Base-by-base conservation (phyloP, 1,140 invertebrate genomes). In the Pemphigus obesinymphae region DNA sequence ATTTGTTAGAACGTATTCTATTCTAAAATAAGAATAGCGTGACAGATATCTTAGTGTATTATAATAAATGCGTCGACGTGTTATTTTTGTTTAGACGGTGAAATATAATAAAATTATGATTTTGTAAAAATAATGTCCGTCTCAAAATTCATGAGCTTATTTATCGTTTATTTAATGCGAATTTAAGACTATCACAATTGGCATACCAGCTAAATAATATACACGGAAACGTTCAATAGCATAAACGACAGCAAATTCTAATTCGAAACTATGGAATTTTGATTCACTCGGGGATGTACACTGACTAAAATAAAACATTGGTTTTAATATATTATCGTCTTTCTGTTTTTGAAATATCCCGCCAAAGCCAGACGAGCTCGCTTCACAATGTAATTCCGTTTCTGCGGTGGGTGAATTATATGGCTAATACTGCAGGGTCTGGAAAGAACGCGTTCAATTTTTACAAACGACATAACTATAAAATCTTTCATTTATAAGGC, bases 111-210 rank as follows among this genome's bases (percentile, higher is more conserved):
- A 81, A 78, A 23, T 37, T 13, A 15, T 55, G 58, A 6, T 80
- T 61, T 20, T 80, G 76, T 26, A 80, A 63, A 2, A 61, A 61
- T n/a, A 80, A 43, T 8, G 31, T 10, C 55, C 55, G 63, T 20
- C 55, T 37, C 0, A 29, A 55, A 29, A 81, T 81, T 7, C 76
- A 7, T 15, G 55, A 23, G 23, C 43, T 23, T 85, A 83, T 6
- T 85, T 80, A 61, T 86, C 81, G 3, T 37, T 72, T 31, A 85
- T 86, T 83, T 84, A 85, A 82, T 45, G 76, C 43, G 1, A 45
- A 15, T 29, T 23, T 43, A 6, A 81, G 43, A 34, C 53, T 61
- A 15, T 81, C 40, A 20, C 55, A 81, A 6, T 81, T 37, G 2
- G 76, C 23, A 63, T 81, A 10, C 55, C 55, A 0, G 15, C 3